phyloP scores from a whole-genome alignment of 2,113 vertebrate genomes.

The Pterocles orientalis region DNA sequence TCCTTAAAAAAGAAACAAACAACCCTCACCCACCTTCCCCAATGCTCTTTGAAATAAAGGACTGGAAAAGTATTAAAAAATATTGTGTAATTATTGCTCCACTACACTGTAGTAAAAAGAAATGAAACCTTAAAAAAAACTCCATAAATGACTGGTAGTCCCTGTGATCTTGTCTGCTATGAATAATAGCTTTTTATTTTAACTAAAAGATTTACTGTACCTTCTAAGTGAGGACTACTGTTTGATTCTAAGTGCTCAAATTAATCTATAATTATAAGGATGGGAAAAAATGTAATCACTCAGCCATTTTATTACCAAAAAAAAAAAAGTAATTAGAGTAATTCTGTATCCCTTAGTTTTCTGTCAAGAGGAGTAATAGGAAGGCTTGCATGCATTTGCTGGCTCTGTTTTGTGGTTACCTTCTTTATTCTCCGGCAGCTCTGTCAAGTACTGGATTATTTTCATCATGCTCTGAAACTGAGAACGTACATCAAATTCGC shows the following conservation, averaged over 20 bases:
- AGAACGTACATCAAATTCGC: conserved; percentile 81
- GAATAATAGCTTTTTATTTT: not conserved
- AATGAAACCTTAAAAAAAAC: not conserved
- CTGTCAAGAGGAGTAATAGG: not conserved
- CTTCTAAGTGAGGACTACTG: not conserved
- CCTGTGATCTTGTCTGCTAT: not conserved
- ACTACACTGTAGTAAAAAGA: not conserved
- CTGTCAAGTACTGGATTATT: conserved; percentile 85
- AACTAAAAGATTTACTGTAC: not conserved
- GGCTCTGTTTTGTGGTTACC: conserved; percentile 70
- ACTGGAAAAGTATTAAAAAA: not conserved
- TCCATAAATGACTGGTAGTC: not conserved
- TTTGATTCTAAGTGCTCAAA: not conserved
- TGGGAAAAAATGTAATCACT: not conserved
- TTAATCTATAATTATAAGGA: not conserved
- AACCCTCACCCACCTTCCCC: not conserved
- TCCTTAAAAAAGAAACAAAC: not conserved
- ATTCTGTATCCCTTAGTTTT: not conserved
- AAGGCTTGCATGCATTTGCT: not conserved
- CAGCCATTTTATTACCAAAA: not conserved
- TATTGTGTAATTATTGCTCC: not conserved
- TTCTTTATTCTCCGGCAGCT: conserved; percentile 89
- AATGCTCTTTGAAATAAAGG: not conserved
- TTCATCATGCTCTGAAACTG: conserved; percentile 85
- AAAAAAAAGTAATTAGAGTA: not conserved